Conservation (phyloP, 2,888 invertebrate genomes). For the Pardosa pseudoannulata region DNA sequence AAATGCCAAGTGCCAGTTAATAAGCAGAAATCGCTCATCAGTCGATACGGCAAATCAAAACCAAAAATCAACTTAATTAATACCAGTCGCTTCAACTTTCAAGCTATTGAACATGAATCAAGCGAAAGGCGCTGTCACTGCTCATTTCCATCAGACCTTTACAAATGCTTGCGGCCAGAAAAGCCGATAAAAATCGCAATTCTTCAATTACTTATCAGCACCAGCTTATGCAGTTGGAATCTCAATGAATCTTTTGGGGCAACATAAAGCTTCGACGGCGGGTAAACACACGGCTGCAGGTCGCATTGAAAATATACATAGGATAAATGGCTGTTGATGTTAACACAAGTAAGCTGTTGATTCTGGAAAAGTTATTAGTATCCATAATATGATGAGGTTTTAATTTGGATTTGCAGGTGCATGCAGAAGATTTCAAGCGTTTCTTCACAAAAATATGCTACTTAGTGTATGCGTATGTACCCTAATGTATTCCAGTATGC, state of each 20-base stretch:
- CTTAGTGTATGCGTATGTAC: too few species aligned
- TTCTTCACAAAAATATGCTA: too few species aligned
- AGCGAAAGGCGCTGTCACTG: not conserved
- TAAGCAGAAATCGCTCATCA: not conserved
- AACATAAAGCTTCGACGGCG: too few species aligned
- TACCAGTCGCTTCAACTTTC: not conserved
- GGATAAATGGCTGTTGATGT: too few species aligned
- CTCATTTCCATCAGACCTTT: not conserved
- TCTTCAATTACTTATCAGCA: not conserved
- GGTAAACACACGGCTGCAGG: too few species aligned
- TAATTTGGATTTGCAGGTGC: too few species aligned
- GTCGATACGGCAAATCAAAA: not conserved
- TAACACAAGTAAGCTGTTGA: too few species aligned
- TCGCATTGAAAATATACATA: too few species aligned
- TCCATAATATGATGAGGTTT: too few species aligned
- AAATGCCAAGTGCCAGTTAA: not conserved
- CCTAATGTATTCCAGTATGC: too few species aligned
- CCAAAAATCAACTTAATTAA: not conserved
- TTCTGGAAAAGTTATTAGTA: too few species aligned
- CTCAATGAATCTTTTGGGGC: not conserved
- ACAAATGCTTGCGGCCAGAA: not conserved
- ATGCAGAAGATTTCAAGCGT: too few species aligned
- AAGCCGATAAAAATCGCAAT: not conserved
- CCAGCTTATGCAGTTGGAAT: not conserved
- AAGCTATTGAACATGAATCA: not conserved